These are phyloP conservation scores for Protomyctophum bolini DNA, from an alignment of 2,113 vertebrate species.

Conservation along the genomic window DNA sequence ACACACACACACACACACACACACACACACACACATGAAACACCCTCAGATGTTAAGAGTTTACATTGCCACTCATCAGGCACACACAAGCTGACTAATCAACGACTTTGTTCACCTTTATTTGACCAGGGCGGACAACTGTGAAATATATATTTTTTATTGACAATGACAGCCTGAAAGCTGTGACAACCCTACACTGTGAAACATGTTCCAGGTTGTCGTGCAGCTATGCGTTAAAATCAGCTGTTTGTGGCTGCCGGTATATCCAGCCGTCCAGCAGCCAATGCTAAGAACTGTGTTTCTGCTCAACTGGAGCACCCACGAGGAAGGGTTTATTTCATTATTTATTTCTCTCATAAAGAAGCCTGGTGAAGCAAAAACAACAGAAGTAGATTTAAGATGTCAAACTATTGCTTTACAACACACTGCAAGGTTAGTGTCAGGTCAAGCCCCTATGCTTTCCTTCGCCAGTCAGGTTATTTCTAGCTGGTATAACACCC, in stretches of 20 bases:
- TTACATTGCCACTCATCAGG: neutral
- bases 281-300: too few relatives aligned
- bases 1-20: neutral
- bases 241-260: neutral
- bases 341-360: neutral
- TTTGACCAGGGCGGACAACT: constrained; percentile 31
- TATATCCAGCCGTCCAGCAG: too few relatives aligned
- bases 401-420: constrained; percentile 4
- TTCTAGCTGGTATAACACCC: constrained; percentile 34
- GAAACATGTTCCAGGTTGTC: neutral
- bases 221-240: neutral
- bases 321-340: too few relatives aligned
- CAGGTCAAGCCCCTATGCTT: constrained; percentile 46
- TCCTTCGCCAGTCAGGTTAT: constrained; percentile 43
- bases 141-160: too few relatives aligned
- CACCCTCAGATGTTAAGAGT: neutral
- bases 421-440: neutral
- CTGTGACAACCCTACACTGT: neutral
- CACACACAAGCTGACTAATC: constrained; percentile 4
- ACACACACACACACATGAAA: neutral
- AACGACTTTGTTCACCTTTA: constrained; percentile 7
- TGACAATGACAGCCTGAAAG: too few relatives aligned
- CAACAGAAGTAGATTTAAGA: neutral
- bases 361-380: neutral
- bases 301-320: neutral